A percentile compares a stretch with the other conserved stretches of the same genome.
Evolutionary conservation across 2,113 vertebrate genomes (phyloP).

Genomic region (Eurystomus gularis): DNA sequence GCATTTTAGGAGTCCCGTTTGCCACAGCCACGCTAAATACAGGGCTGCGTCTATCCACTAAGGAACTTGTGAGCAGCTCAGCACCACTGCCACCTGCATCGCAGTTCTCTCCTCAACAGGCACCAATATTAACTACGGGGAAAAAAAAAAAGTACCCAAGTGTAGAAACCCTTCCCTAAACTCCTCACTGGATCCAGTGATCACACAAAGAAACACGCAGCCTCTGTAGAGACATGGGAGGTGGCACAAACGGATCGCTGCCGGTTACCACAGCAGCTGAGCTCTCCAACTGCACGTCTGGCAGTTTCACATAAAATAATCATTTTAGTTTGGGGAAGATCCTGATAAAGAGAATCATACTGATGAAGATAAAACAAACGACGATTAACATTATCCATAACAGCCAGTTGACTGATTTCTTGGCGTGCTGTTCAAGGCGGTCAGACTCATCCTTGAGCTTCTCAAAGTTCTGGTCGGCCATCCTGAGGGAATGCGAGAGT

Average conservation of each 20-base stretch:
- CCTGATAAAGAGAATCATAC: constrained; percentile 97
- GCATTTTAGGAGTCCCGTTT: not conserved
- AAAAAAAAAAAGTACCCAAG: not conserved
- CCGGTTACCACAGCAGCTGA: not conserved
- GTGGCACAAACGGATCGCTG: not conserved
- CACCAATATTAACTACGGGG: not conserved
- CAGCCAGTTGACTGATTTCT: constrained; percentile 97
- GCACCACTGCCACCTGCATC: not conserved
- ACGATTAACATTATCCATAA: constrained; percentile 95
- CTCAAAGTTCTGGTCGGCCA: constrained; percentile 95
- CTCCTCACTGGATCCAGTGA: not conserved
- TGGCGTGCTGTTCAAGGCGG: constrained; percentile 91
- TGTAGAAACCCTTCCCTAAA: not conserved
- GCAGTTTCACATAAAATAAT: not conserved
- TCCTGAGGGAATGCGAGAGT: constrained; percentile 88
- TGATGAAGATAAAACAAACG: constrained; percentile 95
- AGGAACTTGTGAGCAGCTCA: not conserved
- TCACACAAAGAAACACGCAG: not conserved
- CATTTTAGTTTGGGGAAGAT: constrained; percentile 92
- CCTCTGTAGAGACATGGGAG: not conserved
- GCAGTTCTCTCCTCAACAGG: not conserved
- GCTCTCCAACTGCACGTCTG: not conserved
- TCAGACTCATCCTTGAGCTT: constrained; percentile 95
- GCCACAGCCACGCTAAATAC: not conserved
- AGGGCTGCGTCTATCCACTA: not conserved